Percentiles rank a stretch among this genome's conserved stretches.
Conservation (phyloP, 2,797 vertebrate genomes). For the Rhodeus uyekii region DNA sequence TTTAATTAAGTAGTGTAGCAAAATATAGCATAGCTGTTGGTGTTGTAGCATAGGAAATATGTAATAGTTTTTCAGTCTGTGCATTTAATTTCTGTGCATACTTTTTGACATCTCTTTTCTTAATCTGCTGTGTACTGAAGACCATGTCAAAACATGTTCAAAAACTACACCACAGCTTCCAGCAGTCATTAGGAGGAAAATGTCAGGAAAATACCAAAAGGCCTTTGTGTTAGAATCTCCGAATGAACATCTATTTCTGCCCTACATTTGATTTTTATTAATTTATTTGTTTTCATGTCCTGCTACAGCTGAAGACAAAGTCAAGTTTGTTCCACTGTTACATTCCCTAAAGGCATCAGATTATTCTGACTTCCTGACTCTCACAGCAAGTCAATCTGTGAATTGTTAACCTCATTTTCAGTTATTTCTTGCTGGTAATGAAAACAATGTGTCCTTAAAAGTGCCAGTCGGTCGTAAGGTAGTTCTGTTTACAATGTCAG, state of each 20-base stretch:
- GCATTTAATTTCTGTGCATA: too few relatives aligned
- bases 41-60: neutral
- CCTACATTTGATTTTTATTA: constrained; percentile 3
- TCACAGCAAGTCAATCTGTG: neutral
- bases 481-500: neutral
- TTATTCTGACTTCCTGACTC: constrained; percentile 1
- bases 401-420: constrained; percentile 1
- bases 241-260: neutral
- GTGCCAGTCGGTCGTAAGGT: too few relatives aligned
- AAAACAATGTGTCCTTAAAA: neutral
- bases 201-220: constrained; percentile 24
- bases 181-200: constrained; percentile 18
- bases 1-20: too few relatives aligned
- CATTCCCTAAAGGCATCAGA: neutral
- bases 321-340: constrained; percentile 6
- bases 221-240: constrained; percentile 2
- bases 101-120: neutral
- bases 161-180: neutral
- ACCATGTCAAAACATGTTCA: constrained; percentile 14
- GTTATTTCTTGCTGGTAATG: neutral
- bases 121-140: neutral
- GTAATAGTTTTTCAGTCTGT: neutral
- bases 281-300: constrained; percentile 1
- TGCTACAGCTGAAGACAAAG: neutral
- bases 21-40: neutral